Percentiles rank a stretch among this genome's conserved stretches.
Conservation (phyloP, 1,140 invertebrate genomes). For the Neodiprion lecontei region DNA sequence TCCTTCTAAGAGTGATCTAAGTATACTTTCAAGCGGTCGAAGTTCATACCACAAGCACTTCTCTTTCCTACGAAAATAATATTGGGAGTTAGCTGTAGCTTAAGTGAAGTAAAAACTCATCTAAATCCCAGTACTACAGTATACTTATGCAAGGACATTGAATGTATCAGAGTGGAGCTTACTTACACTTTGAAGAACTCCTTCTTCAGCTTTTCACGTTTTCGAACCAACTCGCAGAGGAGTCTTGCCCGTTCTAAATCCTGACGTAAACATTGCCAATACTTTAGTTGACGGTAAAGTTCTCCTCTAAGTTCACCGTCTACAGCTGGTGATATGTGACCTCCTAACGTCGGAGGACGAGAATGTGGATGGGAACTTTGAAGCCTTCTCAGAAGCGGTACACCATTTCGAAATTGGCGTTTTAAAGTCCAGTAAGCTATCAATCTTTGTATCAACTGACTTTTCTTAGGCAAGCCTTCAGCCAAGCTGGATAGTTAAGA, state of each 20-base stretch:
- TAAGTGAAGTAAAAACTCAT: slow-evolving; percentile 28
- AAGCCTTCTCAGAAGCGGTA: slow-evolving; percentile 87
- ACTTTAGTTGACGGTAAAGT: slow-evolving; percentile 87
- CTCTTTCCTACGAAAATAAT: slow-evolving; percentile 66
- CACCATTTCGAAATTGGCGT: slow-evolving; percentile 94
- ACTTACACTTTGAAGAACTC: slow-evolving; percentile 79
- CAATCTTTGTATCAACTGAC: slow-evolving; percentile 86
- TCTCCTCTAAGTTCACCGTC: slow-evolving; percentile 66
- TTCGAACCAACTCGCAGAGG: slow-evolving; percentile 92
- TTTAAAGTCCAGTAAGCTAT: slow-evolving; percentile 96
- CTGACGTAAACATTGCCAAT: slow-evolving; percentile 93
- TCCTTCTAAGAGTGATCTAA: slow-evolving; percentile 77
- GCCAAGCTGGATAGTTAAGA: slow-evolving; percentile 44
- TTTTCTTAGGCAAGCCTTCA: slow-evolving; percentile 74
- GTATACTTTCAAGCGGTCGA: slow-evolving; percentile 80
- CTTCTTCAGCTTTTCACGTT: slow-evolving; percentile 93
- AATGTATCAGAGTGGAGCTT: neutral
- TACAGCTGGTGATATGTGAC: slow-evolving; percentile 53
- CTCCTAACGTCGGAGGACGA: slow-evolving; percentile 51
- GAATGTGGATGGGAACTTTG: slow-evolving; percentile 74
- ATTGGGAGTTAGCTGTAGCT: no score
- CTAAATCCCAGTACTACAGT: neutral
- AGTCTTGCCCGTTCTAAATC: slow-evolving; percentile 93
- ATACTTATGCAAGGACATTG: neutral
- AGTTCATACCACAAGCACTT: slow-evolving; percentile 82